Base-by-base conservation (phyloP, 2,888 invertebrate genomes). In the Eudasyphora cyanicolor region DNA sequence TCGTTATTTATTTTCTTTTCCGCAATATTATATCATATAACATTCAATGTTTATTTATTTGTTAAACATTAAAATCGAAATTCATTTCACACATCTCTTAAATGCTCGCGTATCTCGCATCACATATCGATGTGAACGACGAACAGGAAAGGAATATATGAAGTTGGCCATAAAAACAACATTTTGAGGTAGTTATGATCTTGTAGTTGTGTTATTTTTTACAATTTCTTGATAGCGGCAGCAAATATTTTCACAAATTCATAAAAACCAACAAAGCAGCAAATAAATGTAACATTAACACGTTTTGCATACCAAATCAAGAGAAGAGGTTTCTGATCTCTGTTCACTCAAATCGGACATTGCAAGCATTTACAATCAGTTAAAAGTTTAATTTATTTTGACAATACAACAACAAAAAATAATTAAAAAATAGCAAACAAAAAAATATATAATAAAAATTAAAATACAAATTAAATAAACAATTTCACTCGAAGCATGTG, bases 231-330 rank as follows among this genome's bases (percentile, higher is more conserved):
- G 24, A 27, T 10, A 60, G 29, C 60, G 14, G 60, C 60, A 29
- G 60, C 7, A n/a, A 27, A 60, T 24, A 69, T 49, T 69, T 49
- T 29, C 54, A 32, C 32, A 54, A 54, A 54, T 32, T 71, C 51
- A 71, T 51, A 71, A 54, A 54, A 21, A 45, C 12, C 14, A 45
- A 49, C 24, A 29, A 45, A 6, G 19, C 14, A 27, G 27, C 57
- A n/a, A 60, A 60, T 69, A 71, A 71, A 54, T 71, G 70, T 71
- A 54, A 54, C 54, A 54, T 71, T 71, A 71, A 54, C 51, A 32
- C 35, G 70, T 71, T 71, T 54, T 54, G 70, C 19, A 71, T 71
- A 54, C 32, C 35, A 3, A 71, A 71, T 32, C 17, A 64, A 3
- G 38, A 60, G 32, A 5, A 32, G 12, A 17, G 2, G 19, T 19